A percentile compares a stretch with the other conserved stretches of the same genome.
Conservation (phyloP, 2,888 invertebrate genomes). For the Clepsis dumicolana region DNA sequence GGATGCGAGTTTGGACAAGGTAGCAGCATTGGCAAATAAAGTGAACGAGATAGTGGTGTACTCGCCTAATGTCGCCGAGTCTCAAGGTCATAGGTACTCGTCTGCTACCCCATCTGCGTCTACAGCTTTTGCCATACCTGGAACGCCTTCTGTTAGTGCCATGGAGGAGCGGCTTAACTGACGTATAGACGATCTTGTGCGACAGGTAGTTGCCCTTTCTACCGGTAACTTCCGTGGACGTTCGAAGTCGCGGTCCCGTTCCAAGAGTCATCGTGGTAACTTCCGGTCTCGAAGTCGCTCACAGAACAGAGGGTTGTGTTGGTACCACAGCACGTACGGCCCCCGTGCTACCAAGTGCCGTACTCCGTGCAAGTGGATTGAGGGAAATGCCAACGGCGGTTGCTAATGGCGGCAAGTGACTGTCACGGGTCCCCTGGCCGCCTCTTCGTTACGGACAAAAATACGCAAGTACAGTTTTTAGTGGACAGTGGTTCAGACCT, state of each 20-base stretch:
- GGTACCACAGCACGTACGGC: conserved; percentile 5
- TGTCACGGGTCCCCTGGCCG: background rate
- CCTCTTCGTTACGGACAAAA: conserved; percentile 6
- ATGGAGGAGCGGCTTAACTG: conserved; percentile 10
- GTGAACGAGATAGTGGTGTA: no score
- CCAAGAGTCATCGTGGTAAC: background rate
- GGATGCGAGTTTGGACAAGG: no score
- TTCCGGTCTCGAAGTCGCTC: background rate
- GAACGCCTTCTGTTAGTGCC: background rate
- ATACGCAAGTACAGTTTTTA: background rate
- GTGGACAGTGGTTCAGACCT: conserved; percentile 9
- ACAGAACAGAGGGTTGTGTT: background rate
- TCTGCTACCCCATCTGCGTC: background rate
- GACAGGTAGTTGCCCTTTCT: no score
- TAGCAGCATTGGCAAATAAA: no score
- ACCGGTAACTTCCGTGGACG: background rate
- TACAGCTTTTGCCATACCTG: background rate
- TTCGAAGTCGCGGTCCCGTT: background rate
- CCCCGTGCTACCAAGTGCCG: conserved; percentile 3
- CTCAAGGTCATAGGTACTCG: background rate
- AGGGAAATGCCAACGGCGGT: conserved; percentile 15
- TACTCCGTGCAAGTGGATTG: background rate
- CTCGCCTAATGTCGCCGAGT: background rate
- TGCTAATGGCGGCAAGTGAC: conserved; percentile 8
- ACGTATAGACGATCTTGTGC: background rate